Percentiles rank a stretch among this genome's conserved stretches.
phyloP scores from a whole-genome alignment of 92 coral and sea anemone species.

The Muricea muricata region DNA sequence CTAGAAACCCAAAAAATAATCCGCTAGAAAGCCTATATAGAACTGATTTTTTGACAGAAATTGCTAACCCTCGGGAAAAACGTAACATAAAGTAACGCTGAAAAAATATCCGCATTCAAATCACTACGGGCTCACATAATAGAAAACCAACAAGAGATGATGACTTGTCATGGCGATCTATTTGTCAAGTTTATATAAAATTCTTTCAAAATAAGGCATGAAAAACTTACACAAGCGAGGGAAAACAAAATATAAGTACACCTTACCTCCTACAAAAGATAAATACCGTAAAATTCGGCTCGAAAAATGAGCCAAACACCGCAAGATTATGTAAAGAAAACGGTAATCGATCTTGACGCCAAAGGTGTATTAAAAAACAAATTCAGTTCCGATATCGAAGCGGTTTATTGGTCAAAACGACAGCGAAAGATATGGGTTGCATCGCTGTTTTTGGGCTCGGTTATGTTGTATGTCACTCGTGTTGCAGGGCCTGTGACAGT shows the following conservation, averaged over 20 bases:
- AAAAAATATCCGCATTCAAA: not conserved
- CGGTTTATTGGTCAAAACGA: slow-evolving; percentile 81
- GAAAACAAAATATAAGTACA: not conserved
- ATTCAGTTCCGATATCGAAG: slow-evolving; percentile 35
- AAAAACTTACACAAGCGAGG: not conserved
- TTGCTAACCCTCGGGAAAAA: too few species aligned
- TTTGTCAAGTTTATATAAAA: not conserved
- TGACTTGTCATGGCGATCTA: not conserved
- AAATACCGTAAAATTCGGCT: not conserved
- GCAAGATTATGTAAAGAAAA: slow-evolving; percentile 2
- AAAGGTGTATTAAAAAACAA: slow-evolving; percentile 27
- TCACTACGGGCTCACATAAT: not conserved
- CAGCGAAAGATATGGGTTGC: slow-evolving; percentile 78
- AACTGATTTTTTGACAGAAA: too few species aligned
- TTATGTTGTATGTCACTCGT: slow-evolving; percentile 81
- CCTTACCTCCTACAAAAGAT: not conserved
- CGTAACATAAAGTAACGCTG: not conserved
- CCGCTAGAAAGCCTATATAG: too few species aligned
- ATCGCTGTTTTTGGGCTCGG: slow-evolving; percentile 86
- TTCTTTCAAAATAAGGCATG: not conserved
- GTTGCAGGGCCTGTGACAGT: slow-evolving; percentile 88
- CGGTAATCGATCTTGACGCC: slow-evolving; percentile 25
- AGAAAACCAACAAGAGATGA: not conserved
- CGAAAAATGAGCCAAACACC: not conserved
- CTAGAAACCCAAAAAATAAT: too few species aligned